These are phyloP conservation scores for Peromyscus nudipes DNA, from an alignment of 2,797 vertebrate species.

Conservation along the genomic window DNA sequence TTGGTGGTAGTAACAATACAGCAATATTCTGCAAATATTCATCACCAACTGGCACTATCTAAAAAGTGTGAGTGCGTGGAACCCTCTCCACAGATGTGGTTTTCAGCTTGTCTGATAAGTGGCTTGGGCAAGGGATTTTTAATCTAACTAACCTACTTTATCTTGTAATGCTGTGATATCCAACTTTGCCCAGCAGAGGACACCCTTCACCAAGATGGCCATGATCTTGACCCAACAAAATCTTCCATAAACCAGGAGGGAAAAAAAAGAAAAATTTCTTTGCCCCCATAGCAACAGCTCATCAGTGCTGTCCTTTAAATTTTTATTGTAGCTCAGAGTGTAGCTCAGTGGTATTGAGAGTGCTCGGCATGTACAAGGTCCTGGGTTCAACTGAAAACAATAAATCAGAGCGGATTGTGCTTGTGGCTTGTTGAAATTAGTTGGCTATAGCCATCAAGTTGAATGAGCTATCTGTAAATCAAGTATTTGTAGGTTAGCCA, in stretches of 20 bases:
- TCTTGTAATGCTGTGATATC: slow-evolving; percentile 63
- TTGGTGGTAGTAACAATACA: neutral
- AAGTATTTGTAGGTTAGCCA: neutral
- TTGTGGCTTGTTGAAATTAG: slow-evolving; percentile 43
- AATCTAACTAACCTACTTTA: neutral
- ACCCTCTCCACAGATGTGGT: neutral
- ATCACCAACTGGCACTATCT: neutral
- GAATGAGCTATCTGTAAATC: slow-evolving; percentile 4
- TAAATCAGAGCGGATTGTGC: neutral
- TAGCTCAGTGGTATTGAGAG: neutral
- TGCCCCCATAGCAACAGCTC: neutral
- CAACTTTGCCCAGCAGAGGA: slow-evolving; percentile 85
- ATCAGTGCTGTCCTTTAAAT: slow-evolving; percentile 6
- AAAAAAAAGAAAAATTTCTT: neutral
- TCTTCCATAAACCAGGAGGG: neutral
- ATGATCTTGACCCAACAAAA: slow-evolving; percentile 11
- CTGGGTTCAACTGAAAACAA: neutral
- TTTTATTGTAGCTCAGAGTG: neutral
- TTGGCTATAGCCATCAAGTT: slow-evolving; percentile 44
- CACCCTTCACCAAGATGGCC: slow-evolving; percentile 66
- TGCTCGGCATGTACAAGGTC: neutral
- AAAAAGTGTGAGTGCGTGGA: neutral
- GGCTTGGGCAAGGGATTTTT: neutral
- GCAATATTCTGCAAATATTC: neutral
- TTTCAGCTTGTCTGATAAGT: neutral